These are phyloP conservation scores for Tolypeutes matacus DNA, from an alignment of 2,797 vertebrate genomes.

Conservation along the genomic window DNA sequence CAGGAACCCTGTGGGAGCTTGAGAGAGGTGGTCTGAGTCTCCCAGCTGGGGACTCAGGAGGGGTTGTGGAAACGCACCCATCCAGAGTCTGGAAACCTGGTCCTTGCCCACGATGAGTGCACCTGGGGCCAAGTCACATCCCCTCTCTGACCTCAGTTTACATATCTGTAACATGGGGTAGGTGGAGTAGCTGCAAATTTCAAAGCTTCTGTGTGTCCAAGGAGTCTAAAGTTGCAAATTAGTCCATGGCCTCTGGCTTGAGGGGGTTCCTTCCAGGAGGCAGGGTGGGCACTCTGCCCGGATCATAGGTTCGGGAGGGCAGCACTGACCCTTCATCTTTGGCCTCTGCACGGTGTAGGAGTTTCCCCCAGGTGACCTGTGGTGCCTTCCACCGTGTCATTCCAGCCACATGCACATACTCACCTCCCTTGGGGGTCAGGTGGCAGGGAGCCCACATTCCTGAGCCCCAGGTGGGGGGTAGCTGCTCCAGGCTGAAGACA, in stretches of 20 bases:
- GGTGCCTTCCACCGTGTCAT: not conserved
- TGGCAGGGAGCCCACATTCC: constrained; percentile 73
- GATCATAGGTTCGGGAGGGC: not conserved
- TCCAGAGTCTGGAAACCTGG: not conserved
- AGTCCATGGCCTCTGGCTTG: not conserved
- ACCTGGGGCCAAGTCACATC: not conserved
- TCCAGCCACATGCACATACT: not conserved
- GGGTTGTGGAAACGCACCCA: not conserved
- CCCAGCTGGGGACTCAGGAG: not conserved
- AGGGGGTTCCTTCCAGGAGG: not conserved
- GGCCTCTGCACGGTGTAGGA: not conserved
- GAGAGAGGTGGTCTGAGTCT: not conserved
- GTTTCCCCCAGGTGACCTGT: not conserved
- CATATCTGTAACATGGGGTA: not conserved
- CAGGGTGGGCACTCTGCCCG: not conserved
- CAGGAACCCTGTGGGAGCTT: not conserved
- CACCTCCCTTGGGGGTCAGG: constrained; percentile 38
- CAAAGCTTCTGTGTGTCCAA: not conserved
- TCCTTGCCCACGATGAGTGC: not conserved
- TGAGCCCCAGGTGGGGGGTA: constrained; percentile 67
- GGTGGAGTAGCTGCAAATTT: not conserved
- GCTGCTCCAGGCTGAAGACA: constrained; percentile 57
- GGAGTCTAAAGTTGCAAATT: not conserved
- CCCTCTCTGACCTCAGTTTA: not conserved
- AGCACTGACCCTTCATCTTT: not conserved